Evolutionary conservation across 2,888 invertebrate species (phyloP), one percentile per base, ranked within the genome.

Genomic region (Sussaba pulchella): DNA sequence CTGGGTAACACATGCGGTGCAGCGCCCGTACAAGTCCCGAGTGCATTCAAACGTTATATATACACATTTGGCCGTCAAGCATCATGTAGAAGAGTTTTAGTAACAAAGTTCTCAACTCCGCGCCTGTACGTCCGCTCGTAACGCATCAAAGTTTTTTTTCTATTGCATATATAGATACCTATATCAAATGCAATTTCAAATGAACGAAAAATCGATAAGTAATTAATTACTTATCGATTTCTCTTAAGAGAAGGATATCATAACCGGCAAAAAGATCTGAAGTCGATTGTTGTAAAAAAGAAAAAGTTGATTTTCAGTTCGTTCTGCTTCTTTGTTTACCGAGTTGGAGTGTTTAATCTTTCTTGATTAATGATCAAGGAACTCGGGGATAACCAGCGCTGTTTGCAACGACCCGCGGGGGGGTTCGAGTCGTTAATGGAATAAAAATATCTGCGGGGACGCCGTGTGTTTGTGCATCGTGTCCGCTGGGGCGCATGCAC

Each of bases 401-500:
- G 57, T 24, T 26, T 57, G 41, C 45, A 54, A n/a, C 14, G 59
- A 19, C 43, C 31, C 17, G 17, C 45, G 31, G 54, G 69, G 61
- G 61, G 59, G 45, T 52, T 80, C 78, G 78, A 70, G 72, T 76
- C 74, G 63, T 78, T 81, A 81, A 83, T 78, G 78, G 83, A 83
- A 83, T 81, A 78, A 83, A 82, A 82, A 82, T 82, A 82, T 82
- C 81, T 72, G 75, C 61, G 72, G 72, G 74, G 54, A 81, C 71
- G 80, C 72, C 64, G 77, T 75, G 74, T 52, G n/a, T n/a, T n/a
- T 54, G 31, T 36, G 43, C 43, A 17, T 73, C 64, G 52, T 70
- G 45, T 57, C 50, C 54, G 57, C n/a, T n/a, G n/a, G n/a, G n/a
- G 19, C 57, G 10, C 54, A 12, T 41, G n/a, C 0, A 24, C 36